Conservation (phyloP, 2,888 invertebrate species). For the Punctoribates punctum region DNA sequence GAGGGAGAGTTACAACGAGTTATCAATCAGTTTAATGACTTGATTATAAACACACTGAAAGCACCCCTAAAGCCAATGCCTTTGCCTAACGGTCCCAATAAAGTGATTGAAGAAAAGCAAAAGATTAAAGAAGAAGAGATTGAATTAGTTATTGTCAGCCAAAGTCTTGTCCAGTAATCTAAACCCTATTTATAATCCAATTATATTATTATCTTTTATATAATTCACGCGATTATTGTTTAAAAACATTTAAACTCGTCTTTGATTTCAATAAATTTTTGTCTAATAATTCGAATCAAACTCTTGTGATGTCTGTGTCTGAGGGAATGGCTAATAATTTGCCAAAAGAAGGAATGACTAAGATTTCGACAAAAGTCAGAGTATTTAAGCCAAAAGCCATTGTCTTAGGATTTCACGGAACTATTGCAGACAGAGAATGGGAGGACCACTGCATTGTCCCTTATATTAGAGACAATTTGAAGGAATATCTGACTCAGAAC, state of each 20-base stretch:
- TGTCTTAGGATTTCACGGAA: constrained; percentile 10
- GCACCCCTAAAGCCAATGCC: constrained; percentile 65
- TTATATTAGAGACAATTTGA: background rate
- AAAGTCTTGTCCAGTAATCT: too few species aligned
- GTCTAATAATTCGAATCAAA: too few species aligned
- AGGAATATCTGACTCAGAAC: background rate
- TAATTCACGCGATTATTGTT: too few species aligned
- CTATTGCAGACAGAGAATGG: background rate
- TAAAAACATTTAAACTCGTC: too few species aligned
- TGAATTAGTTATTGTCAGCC: background rate
- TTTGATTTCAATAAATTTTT: too few species aligned
- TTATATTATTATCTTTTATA: too few species aligned
- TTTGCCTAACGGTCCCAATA: constrained; percentile 56
- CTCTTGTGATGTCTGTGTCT: too few species aligned
- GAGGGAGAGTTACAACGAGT: constrained; percentile 58
- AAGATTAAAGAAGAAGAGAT: constrained; percentile 49
- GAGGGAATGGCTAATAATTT: too few species aligned
- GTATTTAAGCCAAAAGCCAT: constrained; percentile 20
- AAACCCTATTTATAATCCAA: too few species aligned
- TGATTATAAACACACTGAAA: constrained; percentile 77
- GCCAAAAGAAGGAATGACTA: too few species aligned
- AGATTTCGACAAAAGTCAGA: background rate
- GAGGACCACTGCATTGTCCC: background rate
- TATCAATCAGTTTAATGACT: constrained; percentile 66
- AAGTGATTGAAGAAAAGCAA: constrained; percentile 65